phyloP scores from a whole-genome alignment of 2,888 invertebrate species.

The Sisyra terminalis region DNA sequence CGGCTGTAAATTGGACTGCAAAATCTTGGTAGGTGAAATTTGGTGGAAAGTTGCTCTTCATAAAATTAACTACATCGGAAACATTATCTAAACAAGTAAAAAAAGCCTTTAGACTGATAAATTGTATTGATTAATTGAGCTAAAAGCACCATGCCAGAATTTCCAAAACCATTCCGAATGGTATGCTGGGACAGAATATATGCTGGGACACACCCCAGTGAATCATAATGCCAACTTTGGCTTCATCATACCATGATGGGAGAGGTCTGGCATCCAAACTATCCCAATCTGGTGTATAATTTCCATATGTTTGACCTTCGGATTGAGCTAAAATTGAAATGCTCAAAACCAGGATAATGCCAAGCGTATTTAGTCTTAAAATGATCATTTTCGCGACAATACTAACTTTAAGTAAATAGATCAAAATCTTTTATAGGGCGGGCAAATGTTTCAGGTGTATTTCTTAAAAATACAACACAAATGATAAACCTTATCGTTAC shows the following conservation, averaged over 20 bases:
- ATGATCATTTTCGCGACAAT: no score
- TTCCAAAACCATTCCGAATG: constrained; percentile 88
- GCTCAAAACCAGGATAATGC: no score
- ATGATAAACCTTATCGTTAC: no score
- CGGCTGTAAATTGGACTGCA: constrained; percentile 73
- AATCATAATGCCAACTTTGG: constrained; percentile 82
- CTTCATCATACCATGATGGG: constrained; percentile 78
- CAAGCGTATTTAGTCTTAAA: no score
- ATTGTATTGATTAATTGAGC: constrained; percentile 11
- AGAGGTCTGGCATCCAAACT: constrained; percentile 70
- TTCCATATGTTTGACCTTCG: no score
- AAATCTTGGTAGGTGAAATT: constrained; percentile 85
- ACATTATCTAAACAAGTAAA: no score
- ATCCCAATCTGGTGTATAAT: constrained; percentile 60
- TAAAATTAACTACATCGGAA: constrained; percentile 35
- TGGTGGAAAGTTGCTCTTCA: constrained; percentile 69
- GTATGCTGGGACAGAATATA: constrained; percentile 75
- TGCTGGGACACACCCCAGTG: constrained; percentile 98
- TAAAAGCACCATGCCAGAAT: constrained; percentile 62
- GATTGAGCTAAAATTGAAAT: no score
- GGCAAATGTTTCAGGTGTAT: no score
- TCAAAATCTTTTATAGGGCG: no score
- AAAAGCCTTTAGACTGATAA: no score
- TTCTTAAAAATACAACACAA: no score
- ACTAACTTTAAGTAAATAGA: no score